Conservation (phyloP, 2,797 vertebrate genomes). For the Pseudopleuronectes americanus region DNA sequence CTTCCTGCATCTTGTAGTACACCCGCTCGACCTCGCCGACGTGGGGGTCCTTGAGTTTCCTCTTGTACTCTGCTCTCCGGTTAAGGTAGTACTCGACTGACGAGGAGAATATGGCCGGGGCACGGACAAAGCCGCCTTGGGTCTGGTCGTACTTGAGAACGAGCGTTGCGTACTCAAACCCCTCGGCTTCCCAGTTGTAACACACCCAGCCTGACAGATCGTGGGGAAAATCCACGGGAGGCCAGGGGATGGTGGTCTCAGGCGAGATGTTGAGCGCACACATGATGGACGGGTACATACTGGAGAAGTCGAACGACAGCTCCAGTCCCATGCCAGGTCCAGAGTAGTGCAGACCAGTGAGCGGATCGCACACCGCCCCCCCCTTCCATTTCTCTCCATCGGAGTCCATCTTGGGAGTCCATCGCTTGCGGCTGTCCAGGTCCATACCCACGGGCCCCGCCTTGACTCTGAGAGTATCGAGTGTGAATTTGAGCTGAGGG, state of each 20-base stretch:
- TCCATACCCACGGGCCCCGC: neutral
- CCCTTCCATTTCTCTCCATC: conserved; percentile 5
- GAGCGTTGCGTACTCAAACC: conserved; percentile 1
- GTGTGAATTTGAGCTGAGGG: conserved; percentile 12
- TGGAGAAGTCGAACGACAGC: conserved; percentile 18
- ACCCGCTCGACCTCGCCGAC: too few species aligned
- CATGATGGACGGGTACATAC: conserved; percentile 51
- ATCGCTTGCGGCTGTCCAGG: neutral
- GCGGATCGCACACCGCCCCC: conserved; percentile 5
- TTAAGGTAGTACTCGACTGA: conserved; percentile 1
- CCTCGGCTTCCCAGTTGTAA: conserved; percentile 39
- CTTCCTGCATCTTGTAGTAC: too few species aligned
- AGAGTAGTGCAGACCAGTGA: conserved; percentile 26
- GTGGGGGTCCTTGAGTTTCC: too few species aligned
- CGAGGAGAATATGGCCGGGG: neutral
- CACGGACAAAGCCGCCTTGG: neutral
- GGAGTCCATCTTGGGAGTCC: neutral
- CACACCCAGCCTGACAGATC: conserved; percentile 19
- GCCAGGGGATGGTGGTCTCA: conserved; percentile 26
- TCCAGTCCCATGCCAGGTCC: conserved; percentile 39
- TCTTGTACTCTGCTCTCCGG: too few species aligned
- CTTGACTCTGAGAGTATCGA: conserved; percentile 6
- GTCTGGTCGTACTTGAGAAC: conserved; percentile 21
- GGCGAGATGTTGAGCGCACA: conserved; percentile 45
- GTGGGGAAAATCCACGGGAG: neutral